phyloP scores from a whole-genome alignment of 2,888 invertebrate species.

The Dynastes grantii region DNA sequence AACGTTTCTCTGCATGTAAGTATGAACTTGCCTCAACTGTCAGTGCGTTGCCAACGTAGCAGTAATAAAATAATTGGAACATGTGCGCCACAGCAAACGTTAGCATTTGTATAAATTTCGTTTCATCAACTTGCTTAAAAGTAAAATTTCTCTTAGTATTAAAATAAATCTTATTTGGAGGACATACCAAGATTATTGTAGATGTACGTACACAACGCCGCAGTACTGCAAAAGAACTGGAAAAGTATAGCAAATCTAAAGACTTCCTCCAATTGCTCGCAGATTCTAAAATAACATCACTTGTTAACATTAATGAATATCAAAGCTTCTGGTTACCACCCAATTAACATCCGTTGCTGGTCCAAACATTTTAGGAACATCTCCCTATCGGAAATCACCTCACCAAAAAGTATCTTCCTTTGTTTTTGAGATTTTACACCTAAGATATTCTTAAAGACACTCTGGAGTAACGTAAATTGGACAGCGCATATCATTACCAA shows the following conservation, averaged over 20 bases:
- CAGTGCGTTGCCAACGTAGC: conserved; percentile 45
- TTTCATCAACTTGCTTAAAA: conserved; percentile 15
- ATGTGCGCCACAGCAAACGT: conserved; percentile 36
- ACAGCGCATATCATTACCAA: conserved; percentile 38
- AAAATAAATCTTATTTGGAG: neutral
- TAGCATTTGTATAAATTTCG: conserved; percentile 33
- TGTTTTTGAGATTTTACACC: conserved; percentile 10
- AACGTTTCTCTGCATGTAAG: neutral
- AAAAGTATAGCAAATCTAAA: conserved; percentile 48
- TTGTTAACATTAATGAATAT: neutral
- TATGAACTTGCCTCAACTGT: conserved; percentile 28
- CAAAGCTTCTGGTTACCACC: conserved; percentile 39
- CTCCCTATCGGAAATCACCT: conserved; percentile 36
- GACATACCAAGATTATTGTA: neutral
- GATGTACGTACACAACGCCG: neutral
- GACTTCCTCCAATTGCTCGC: conserved; percentile 53
- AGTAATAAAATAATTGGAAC: conserved; percentile 49
- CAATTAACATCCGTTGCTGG: conserved; percentile 54
- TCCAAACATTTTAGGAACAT: conserved; percentile 53
- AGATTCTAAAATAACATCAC: conserved; percentile 50
- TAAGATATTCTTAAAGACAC: conserved; percentile 49
- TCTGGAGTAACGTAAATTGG: conserved; percentile 52
- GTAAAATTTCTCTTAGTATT: neutral
- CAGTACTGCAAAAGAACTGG: conserved; percentile 47
- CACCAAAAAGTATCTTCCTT: conserved; percentile 37